Evolutionary conservation across 2,113 vertebrate genomes (phyloP).

Genomic region (Donacobius atricapilla): DNA sequence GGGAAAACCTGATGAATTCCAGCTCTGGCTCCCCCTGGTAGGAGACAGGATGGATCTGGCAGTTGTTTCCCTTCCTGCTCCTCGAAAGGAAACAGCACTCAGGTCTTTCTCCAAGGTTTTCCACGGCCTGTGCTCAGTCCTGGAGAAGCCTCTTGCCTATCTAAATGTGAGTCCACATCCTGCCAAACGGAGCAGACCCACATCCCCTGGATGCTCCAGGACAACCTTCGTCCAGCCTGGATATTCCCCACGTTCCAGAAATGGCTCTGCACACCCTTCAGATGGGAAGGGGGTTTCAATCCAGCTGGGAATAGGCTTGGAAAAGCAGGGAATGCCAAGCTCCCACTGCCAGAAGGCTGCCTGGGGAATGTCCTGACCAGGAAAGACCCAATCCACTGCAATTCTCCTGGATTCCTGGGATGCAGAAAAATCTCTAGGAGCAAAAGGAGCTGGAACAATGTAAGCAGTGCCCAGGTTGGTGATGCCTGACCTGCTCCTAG

Average conservation of each 20-base stretch:
- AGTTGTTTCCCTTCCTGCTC: neutral
- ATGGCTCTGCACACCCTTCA: neutral
- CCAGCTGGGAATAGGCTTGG: neutral
- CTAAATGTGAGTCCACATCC: neutral
- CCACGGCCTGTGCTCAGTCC: neutral
- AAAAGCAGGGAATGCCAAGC: neutral
- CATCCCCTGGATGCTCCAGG: neutral
- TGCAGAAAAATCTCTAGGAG: neutral
- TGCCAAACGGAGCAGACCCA: neutral
- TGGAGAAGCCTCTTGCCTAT: neutral
- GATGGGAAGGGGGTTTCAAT: neutral
- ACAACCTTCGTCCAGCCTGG: neutral
- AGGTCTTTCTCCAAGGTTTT: neutral
- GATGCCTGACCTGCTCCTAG: neutral
- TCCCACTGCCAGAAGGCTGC: neutral
- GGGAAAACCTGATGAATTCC: neutral
- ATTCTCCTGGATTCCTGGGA: neutral
- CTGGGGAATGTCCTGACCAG: neutral
- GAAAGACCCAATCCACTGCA: neutral
- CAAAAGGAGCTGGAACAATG: neutral
- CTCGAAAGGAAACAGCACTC: neutral
- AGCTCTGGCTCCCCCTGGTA: neutral
- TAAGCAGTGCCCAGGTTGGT: neutral
- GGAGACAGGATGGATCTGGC: neutral
- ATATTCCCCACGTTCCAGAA: rapidly evolving